Evolutionary conservation across 2,113 vertebrate species (phyloP).

Genomic region (Mustela lutreola): DNA sequence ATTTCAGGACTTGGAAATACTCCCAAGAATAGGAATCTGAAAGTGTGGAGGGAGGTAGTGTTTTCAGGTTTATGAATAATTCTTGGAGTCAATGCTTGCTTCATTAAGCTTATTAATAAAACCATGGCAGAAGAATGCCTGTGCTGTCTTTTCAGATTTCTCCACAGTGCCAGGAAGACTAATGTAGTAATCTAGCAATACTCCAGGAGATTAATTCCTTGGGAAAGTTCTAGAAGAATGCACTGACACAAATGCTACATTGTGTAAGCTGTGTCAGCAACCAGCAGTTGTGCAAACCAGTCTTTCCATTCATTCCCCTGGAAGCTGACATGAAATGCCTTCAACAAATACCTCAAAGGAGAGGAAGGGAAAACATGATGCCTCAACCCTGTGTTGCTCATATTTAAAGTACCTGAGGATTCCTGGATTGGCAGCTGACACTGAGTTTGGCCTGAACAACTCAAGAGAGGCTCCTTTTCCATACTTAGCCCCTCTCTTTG

Average conservation of each 20-base stretch:
- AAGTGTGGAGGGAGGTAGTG: background rate
- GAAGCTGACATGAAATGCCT: background rate
- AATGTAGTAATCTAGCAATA: background rate
- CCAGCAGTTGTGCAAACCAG: background rate
- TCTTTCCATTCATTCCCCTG: background rate
- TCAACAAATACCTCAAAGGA: background rate
- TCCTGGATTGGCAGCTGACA: background rate
- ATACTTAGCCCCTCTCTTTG: background rate
- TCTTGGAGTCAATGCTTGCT: background rate
- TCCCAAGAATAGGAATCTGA: background rate
- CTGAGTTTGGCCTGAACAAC: background rate
- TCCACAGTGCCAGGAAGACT: background rate
- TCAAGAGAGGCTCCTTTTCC: background rate
- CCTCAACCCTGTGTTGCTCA: background rate
- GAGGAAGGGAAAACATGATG: background rate
- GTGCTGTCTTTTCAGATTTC: background rate
- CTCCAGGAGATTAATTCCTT: slow-evolving; percentile 36
- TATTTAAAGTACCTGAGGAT: background rate
- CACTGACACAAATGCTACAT: background rate
- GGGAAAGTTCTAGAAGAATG: background rate
- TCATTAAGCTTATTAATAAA: slow-evolving; percentile 51
- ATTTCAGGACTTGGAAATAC: background rate
- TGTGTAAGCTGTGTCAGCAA: background rate
- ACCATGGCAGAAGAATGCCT: background rate
- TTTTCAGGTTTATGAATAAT: slow-evolving; percentile 17